Percentiles rank a stretch among this genome's conserved stretches.
Conservation (phyloP, 2,797 vertebrate species). For the Thalassophryne amazonica region DNA sequence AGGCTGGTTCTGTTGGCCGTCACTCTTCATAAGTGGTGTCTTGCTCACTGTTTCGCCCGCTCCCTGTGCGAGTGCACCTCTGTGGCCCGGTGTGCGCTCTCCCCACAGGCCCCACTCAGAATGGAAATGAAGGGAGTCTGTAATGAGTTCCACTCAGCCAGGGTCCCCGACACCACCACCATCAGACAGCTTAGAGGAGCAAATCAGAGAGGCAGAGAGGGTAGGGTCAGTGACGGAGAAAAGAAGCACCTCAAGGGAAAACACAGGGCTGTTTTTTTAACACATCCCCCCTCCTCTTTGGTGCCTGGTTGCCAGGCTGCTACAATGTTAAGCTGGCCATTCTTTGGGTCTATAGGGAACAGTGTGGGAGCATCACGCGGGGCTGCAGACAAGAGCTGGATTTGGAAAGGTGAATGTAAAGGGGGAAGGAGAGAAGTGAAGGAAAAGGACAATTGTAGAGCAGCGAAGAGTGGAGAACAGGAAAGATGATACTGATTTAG, state of each 20-base stretch:
- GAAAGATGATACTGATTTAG: slow-evolving; percentile 44
- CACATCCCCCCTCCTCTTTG: slow-evolving; percentile 45
- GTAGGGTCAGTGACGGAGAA: slow-evolving; percentile 70
- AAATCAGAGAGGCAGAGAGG: slow-evolving; percentile 70
- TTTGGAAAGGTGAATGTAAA: slow-evolving; percentile 16
- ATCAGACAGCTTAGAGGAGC: slow-evolving; percentile 72
- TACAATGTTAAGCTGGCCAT: slow-evolving; percentile 79
- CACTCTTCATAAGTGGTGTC: slow-evolving; percentile 79
- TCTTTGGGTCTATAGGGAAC: slow-evolving; percentile 70
- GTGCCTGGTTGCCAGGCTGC: slow-evolving; percentile 73
- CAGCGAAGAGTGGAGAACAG: slow-evolving; percentile 37
- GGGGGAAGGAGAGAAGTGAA: slow-evolving; percentile 25
- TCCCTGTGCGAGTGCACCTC: slow-evolving; percentile 67
- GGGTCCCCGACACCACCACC: slow-evolving; percentile 73
- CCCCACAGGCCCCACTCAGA: slow-evolving; percentile 76
- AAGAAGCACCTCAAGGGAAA: slow-evolving; percentile 72
- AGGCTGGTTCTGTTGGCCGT: slow-evolving; percentile 76
- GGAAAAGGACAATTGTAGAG: slow-evolving; percentile 19
- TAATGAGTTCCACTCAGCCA: slow-evolving; percentile 81
- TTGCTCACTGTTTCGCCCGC: slow-evolving; percentile 72
- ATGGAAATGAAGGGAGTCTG: slow-evolving; percentile 81
- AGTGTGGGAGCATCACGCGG: slow-evolving; percentile 58
- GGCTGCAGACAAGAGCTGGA: slow-evolving; percentile 41
- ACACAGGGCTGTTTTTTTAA: slow-evolving; percentile 50
- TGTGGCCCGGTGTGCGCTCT: slow-evolving; percentile 60